Evolutionary conservation across 2,797 vertebrate species (phyloP), one percentile per base, ranked within the genome.

Genomic region (Sebastiscus albofasciatus): DNA sequence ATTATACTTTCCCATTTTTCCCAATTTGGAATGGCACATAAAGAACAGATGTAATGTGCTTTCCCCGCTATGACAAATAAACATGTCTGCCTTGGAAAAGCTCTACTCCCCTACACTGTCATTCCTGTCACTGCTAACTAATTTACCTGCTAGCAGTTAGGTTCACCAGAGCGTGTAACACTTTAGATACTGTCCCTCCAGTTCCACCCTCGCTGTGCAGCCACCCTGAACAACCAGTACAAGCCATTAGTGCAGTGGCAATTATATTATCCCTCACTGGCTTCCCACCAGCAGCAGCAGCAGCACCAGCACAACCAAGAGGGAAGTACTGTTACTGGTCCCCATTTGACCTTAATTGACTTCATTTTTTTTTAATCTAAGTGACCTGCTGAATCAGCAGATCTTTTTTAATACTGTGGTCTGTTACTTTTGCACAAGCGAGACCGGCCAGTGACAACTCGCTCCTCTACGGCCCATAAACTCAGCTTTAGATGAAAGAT

Each of bases 321-420:
- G 16, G 13, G 36, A 24, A 56, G 20, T 29, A 26, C n/a, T 34
- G 31, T 18, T 22, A 8, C 2, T 71, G 18, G 29, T 12, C 68
- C 46, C 0, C 2, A 22, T 69, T 77, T 34, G 11, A 72, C 68
- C 65, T 55, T 29, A 54, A 39, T 68, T 62, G 3, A 10, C 24
- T 56, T 13, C 5, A 29, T 4, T 39, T 22, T 24, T 67, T 39
- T 59, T 33, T n/a, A n/a, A 77, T 62, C 24, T n/a, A 24, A 66
- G 34, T 46, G 56, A 61, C 13, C 24, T 31, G 62, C 68, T 82
- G 72, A 79, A 46, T 67, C 67, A 59, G 69, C 65, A 69, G 6
- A 31, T 75, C 10, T 73, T 55, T 46, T 67, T 72, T 24, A 59
- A 34, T 10, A 42, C 16, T 4, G 2, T 12, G 10, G 3, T 82